Evolutionary conservation across 2,888 invertebrate species (phyloP), one percentile per base, ranked within the genome.

Genomic region (Philonicus albiceps): DNA sequence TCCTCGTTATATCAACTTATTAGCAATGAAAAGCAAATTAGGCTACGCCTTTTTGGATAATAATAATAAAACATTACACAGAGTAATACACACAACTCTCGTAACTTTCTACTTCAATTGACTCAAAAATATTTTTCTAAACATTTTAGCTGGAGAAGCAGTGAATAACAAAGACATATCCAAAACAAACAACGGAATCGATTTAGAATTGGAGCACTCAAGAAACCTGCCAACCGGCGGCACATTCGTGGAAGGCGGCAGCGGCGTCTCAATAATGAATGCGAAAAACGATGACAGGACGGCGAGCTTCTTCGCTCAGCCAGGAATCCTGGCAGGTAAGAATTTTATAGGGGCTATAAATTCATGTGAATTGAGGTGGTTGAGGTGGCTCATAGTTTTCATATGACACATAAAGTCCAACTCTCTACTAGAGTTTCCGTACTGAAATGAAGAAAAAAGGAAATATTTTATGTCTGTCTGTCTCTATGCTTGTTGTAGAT

Each of bases 261-360:
- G 93, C 93, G 95, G 94, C 90, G 95, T 95, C 87, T 94, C 94
- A 93, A 96, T 96, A 93, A 97, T 97, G 96, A 96, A 96, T 93
- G 94, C 95, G 88, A 96, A 96, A 93, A 94, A 95, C 89, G 96
- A 96, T 90, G 97, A 97, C 91, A 95, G 96, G 90, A 95, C 96
- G 91, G 96, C 97, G 92, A 97, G 97, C 91, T 97, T 98, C 95
- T 98, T 98, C 93, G 97, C 97, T 90, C 98, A 98, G 93, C 98
- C 98, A 64, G 98, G 97, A 92, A 97, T 98, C 89, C 94, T 98
- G 90, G 98, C 97, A 92, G 98, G 98, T 98, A 91, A 91, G 31
- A 27, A 92, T 90, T 86, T 64, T 22, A 22, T 19, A 19, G 40
- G 40, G 16, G 3, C 11, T 6, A 0, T 13, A 49, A 49, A 49